Evolutionary conservation across 2,113 vertebrate species (phyloP).

Genomic region (Raja brachyura): DNA sequence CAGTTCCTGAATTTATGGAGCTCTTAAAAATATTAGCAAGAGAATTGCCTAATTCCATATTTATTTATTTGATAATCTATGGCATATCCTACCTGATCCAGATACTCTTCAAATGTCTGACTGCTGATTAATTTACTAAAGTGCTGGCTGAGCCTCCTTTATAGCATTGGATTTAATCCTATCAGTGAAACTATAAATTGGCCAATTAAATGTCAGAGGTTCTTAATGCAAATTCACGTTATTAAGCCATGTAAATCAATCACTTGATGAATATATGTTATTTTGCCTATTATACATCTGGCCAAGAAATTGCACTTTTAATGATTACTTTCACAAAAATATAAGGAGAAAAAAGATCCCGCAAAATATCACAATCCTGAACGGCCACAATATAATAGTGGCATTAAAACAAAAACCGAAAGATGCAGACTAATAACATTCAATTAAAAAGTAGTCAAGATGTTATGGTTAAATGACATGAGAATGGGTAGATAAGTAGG

Average conservation of each 20-base stretch:
- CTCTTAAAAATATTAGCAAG: not conserved
- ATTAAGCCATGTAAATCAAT: not conserved
- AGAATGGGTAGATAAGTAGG: not conserved
- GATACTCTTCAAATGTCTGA: not conserved
- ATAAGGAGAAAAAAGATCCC: too few species aligned
- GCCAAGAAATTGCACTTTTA: not conserved
- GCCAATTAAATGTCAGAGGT: not conserved
- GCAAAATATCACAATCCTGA: too few species aligned
- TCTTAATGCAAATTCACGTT: not conserved
- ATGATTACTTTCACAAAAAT: not conserved
- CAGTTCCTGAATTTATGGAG: not conserved
- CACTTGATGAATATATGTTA: not conserved
- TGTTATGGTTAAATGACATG: not conserved
- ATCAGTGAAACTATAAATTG: not conserved
- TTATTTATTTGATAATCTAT: not conserved
- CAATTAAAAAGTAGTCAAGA: not conserved
- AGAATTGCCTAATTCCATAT: not conserved
- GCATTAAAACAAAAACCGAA: too few species aligned
- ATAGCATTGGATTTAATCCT: not conserved
- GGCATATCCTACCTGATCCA: not conserved
- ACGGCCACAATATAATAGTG: too few species aligned
- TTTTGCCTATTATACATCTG: not conserved
- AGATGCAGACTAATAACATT: not conserved
- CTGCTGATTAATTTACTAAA: conserved; percentile 3
- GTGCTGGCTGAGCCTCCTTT: not conserved